phyloP scores from a whole-genome alignment of 1,140 invertebrate genomes.

The Drosophila lacteicornis region DNA sequence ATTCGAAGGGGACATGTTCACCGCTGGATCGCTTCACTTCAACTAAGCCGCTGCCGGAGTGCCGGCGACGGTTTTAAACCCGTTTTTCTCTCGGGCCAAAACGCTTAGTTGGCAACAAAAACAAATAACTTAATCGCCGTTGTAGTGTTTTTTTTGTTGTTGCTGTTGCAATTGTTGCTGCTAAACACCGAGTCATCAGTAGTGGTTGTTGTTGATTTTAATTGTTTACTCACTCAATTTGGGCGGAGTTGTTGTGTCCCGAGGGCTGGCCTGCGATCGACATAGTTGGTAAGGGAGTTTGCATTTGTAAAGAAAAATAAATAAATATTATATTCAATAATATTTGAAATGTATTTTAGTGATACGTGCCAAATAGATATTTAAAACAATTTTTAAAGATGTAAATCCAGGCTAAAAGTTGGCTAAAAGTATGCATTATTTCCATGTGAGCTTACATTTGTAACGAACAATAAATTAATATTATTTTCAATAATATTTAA shows the following conservation, averaged over 20 bases:
- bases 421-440: too few species aligned
- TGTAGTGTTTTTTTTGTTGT: constrained; percentile 17
- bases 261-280: neutral
- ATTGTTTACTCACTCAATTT: constrained; percentile 59
- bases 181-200: constrained; percentile 52
- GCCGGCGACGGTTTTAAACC: constrained; percentile 72
- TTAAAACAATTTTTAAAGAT: too few species aligned
- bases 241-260: constrained; percentile 2
- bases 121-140: constrained; percentile 2
- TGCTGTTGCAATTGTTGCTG: constrained; percentile 23
- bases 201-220: constrained; percentile 51
- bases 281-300: neutral
- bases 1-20: constrained; percentile 62
- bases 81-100: constrained; percentile 42
- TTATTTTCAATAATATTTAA: too few species aligned
- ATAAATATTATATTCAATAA: neutral
- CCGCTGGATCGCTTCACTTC: constrained; percentile 42
- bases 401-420: too few species aligned
- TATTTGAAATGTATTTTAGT: too few species aligned
- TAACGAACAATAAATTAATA: too few species aligned
- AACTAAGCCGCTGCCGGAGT: constrained; percentile 65
- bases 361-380: too few species aligned
- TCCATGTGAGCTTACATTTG: too few species aligned
- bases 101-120: constrained; percentile 6
- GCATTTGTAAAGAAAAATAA: neutral